These are phyloP conservation scores for Carassius gibelio DNA, from an alignment of 2,113 vertebrate genomes.

Conservation along the genomic window DNA sequence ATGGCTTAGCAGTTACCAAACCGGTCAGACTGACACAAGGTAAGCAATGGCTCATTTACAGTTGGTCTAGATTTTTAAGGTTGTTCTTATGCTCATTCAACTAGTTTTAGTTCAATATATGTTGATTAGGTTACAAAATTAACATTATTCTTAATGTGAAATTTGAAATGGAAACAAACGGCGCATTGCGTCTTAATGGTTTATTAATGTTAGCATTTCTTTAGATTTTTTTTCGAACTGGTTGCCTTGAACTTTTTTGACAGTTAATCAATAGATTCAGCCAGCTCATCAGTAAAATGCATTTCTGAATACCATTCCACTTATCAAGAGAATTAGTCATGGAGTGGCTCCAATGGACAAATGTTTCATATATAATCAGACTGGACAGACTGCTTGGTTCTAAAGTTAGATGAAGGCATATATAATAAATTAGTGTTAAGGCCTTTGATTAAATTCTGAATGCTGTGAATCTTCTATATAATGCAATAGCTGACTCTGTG, in stretches of 20 bases:
- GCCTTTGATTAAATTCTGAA: not conserved
- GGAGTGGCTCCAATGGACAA: not conserved
- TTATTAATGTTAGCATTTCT: not conserved
- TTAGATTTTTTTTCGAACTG: not conserved
- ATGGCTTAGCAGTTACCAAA: constrained; percentile 78
- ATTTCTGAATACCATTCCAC: not conserved
- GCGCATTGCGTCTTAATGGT: not conserved
- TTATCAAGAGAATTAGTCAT: not conserved
- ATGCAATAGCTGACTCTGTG: not conserved
- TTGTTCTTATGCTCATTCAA: not conserved
- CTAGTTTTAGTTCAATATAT: not conserved
- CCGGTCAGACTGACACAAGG: constrained; percentile 90
- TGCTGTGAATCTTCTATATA: not conserved
- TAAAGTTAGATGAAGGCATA: not conserved
- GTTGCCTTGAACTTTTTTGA: not conserved
- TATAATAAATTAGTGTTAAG: not conserved
- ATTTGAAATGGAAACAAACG: not conserved
- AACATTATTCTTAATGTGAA: not conserved
- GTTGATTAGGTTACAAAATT: not conserved
- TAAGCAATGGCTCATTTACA: constrained; percentile 59
- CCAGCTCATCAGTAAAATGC: not conserved
- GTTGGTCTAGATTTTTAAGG: not conserved
- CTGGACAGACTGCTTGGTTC: not conserved
- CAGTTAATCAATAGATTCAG: constrained; percentile 24
- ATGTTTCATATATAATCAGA: not conserved